Conservation (phyloP, 2,888 invertebrate genomes). For the Drosophila rellima region DNA sequence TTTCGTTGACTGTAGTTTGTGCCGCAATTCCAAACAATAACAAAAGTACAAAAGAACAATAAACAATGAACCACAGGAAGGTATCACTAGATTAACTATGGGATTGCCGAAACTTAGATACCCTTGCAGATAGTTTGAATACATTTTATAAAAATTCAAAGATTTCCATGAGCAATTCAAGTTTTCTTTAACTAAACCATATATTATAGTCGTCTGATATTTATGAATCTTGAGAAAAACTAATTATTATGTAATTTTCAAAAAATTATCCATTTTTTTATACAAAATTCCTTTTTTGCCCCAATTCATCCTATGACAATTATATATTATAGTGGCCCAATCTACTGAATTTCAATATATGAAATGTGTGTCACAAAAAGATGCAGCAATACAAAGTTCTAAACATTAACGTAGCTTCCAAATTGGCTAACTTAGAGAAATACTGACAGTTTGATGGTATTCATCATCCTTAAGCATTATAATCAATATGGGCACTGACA, state of each 20-base stretch:
- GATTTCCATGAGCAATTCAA: too few species aligned
- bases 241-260: background rate
- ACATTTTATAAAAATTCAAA: too few species aligned
- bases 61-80: slow-evolving; percentile 13
- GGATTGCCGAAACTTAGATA: slow-evolving; percentile 15
- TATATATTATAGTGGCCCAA: background rate
- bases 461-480: background rate
- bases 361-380: background rate
- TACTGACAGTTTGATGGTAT: background rate
- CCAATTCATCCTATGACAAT: too few species aligned
- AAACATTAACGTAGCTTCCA: background rate
- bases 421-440: background rate
- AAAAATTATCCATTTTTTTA: too few species aligned
- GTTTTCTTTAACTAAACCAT: too few species aligned
- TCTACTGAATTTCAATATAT: background rate
- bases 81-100: slow-evolving; percentile 11
- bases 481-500: background rate
- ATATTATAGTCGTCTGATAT: background rate
- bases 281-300: too few species aligned
- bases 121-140: slow-evolving; percentile 14
- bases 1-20: slow-evolving; percentile 85
- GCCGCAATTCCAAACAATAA: slow-evolving; percentile 70
- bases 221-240: background rate
- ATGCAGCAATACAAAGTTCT: background rate
- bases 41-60: slow-evolving; percentile 21